Evolutionary conservation across 2,888 invertebrate genomes (phyloP).

Genomic region (Eustalomyia histrio): DNA sequence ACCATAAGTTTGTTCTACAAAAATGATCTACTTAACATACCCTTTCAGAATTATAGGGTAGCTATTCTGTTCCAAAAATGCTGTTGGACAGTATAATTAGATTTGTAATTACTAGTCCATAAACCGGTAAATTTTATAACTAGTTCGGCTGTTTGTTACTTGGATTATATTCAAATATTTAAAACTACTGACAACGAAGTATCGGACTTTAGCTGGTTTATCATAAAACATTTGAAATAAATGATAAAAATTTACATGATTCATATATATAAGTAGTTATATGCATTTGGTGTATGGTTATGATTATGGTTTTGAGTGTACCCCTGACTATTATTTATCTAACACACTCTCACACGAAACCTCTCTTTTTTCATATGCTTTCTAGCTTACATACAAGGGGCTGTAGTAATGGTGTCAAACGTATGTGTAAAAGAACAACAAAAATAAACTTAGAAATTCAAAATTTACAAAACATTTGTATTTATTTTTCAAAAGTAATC

Average conservation of each 20-base stretch:
- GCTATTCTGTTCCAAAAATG: too few relatives aligned
- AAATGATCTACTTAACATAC: too few relatives aligned
- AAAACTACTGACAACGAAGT: too few relatives aligned
- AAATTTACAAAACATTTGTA: slow-evolving; percentile 40
- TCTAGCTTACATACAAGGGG: neutral
- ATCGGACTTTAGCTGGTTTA: too few relatives aligned
- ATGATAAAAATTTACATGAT: neutral
- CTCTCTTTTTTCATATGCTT: neutral
- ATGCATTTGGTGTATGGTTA: neutral
- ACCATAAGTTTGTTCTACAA: too few relatives aligned
- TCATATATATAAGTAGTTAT: neutral
- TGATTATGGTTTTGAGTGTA: slow-evolving; percentile 17
- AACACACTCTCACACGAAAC: neutral
- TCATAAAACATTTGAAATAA: too few relatives aligned
- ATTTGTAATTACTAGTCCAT: too few relatives aligned
- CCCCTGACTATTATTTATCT: neutral
- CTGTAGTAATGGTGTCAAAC: neutral
- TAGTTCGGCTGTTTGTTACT: too few relatives aligned
- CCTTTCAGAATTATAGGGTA: too few relatives aligned
- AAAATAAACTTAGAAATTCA: slow-evolving; percentile 22
- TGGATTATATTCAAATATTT: too few relatives aligned
- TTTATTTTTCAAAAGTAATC: slow-evolving; percentile 50
- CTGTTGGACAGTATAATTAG: too few relatives aligned
- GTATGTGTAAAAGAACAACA: slow-evolving; percentile 24
- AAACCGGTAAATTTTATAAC: too few relatives aligned